Conservation (phyloP, 2,113 vertebrate genomes). For the Callospermophilus lateralis region DNA sequence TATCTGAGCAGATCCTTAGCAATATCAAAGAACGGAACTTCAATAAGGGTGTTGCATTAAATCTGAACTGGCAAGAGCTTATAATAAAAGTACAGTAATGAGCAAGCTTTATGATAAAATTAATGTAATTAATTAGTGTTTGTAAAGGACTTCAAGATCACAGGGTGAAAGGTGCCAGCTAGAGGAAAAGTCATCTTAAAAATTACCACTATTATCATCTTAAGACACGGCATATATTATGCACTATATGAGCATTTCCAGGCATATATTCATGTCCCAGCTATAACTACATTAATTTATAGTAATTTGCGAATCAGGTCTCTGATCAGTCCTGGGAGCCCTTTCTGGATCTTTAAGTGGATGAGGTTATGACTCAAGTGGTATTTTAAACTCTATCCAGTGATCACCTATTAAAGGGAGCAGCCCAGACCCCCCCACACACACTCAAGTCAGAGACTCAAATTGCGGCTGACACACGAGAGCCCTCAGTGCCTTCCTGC, state of each 20-base stretch:
- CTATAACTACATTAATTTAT: conserved; percentile 82
- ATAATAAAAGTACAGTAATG: conserved; percentile 82
- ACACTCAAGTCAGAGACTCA: conserved; percentile 56
- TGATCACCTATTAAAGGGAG: conserved; percentile 77
- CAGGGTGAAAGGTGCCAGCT: conserved; percentile 82
- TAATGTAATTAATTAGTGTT: conserved; percentile 85
- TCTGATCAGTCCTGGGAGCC: conserved; percentile 80
- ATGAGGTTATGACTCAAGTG: conserved; percentile 83
- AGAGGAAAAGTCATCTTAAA: conserved; percentile 81
- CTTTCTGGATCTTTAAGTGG: conserved; percentile 82
- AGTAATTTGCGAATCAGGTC: conserved; percentile 84
- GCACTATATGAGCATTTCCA: conserved; percentile 70
- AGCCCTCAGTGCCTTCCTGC: background rate
- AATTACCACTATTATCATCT: conserved; percentile 84
- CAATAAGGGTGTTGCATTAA: conserved; percentile 70
- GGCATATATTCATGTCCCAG: conserved; percentile 77
- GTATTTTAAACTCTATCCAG: conserved; percentile 81
- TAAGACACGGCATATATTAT: conserved; percentile 76
- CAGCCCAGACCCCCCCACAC: background rate
- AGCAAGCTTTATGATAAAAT: conserved; percentile 83
- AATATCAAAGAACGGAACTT: conserved; percentile 76
- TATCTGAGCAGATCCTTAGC: background rate
- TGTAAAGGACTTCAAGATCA: conserved; percentile 82
- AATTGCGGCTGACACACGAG: conserved; percentile 33
- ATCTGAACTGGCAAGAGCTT: conserved; percentile 77